phyloP scores from a whole-genome alignment of 2,888 invertebrate genomes.

The Cremastinae sp. region DNA sequence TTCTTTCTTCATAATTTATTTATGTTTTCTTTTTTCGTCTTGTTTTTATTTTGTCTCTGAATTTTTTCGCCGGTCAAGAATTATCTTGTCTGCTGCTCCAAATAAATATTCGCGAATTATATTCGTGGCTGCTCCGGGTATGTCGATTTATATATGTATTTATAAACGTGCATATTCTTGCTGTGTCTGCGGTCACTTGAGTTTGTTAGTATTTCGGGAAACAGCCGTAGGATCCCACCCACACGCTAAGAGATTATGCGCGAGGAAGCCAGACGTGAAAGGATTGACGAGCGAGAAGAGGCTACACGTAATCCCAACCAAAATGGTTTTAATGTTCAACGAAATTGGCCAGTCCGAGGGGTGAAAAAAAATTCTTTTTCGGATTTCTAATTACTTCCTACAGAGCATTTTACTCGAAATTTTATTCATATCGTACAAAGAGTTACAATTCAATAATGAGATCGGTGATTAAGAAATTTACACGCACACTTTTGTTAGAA shows the following conservation, averaged over 20 bases:
- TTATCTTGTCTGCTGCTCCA: too few relatives aligned
- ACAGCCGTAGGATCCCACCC: constrained; percentile 52
- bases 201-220: constrained; percentile 63
- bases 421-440: too few relatives aligned
- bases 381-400: too few relatives aligned
- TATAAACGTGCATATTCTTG: not conserved
- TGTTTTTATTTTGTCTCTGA: too few relatives aligned
- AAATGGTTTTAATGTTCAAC: not conserved
- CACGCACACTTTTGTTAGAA: too few relatives aligned
- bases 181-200: constrained; percentile 38
- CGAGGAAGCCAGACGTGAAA: constrained; percentile 22
- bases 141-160: not conserved
- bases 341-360: constrained; percentile 1
- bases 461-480: too few relatives aligned
- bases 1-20: too few relatives aligned
- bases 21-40: too few relatives aligned
- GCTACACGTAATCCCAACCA: not conserved
- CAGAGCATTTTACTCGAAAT: too few relatives aligned
- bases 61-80: too few relatives aligned
- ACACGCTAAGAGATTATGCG: constrained; percentile 20
- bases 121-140: not conserved
- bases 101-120: not conserved
- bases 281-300: constrained; percentile 46
- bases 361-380: constrained; percentile 32
- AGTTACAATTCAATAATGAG: too few relatives aligned